Base-by-base conservation (phyloP, 2,797 vertebrate genomes). In the Fratercula arctica region DNA sequence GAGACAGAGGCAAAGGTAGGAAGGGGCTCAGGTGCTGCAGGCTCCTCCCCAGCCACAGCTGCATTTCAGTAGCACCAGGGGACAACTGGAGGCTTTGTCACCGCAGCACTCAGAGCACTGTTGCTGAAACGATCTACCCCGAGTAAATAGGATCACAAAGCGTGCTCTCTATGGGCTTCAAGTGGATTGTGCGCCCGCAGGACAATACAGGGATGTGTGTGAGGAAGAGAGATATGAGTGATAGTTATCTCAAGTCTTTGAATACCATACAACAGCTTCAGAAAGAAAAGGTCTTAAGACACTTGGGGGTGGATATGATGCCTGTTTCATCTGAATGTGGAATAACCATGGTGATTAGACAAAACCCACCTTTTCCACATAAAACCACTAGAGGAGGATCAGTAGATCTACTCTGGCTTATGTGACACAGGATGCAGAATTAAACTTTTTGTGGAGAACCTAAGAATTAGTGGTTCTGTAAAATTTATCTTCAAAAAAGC, bases 171-270 rank as follows among this genome's bases (percentile, higher is more conserved):
- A 26, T 3, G 56, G 86, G 46, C 46, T 93, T 63, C 43, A 6
- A n/a, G 86, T 14, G 86, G 90, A 18, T 20, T 67, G 70, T 89
- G 84, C 70, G 74, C 56, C 13, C 7, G 0, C 67, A 74, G 89
- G 95, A 95, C 95, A 97, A 94, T 90, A 89, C 88, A 87, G 95
- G 93, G 93, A 94, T 96, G 92, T 94, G 89, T 43, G 92, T 84
- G 95, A 92, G 94, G 94, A 95, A 97, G 87, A 64, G 39, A 95
- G 91, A 93, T 91, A 95, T 0, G 66, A 66, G 48, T 0, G 23
- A 91, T 75, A 8, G 70, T 54, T 51, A 93, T 81, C 87, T 92
- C 6, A 15, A 28, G 45, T 16, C 69, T 88, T 35, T 6, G 2
- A 66, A n/a, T 21, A 8, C 39, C 0, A 8, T 69, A 79, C 66